A percentile compares a stretch with the other conserved stretches of the same genome.
phyloP scores from a whole-genome alignment of 2,797 vertebrate genomes.

The Clamator glandarius region DNA sequence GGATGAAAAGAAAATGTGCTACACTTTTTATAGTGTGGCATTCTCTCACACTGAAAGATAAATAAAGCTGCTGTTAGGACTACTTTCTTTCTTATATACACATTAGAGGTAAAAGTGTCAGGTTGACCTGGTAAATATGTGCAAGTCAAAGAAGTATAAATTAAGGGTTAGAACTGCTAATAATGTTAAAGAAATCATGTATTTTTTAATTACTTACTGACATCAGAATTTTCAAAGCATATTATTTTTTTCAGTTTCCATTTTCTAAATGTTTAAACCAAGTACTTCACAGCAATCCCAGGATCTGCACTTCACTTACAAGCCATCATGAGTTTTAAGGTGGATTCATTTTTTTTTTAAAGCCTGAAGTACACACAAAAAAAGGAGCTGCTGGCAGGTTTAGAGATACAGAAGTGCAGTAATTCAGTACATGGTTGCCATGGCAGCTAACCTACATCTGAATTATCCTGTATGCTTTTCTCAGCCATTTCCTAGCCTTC shows the following conservation, averaged over 20 bases:
- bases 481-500: not conserved
- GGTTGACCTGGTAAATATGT: not conserved
- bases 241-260: not conserved
- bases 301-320: not conserved
- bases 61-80: not conserved
- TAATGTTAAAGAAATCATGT: not conserved
- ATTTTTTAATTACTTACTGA: not conserved
- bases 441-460: conserved; percentile 58
- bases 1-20: not conserved
- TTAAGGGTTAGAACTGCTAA: not conserved
- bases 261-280: not conserved
- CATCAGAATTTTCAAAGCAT: not conserved
- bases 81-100: not conserved
- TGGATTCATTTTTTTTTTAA: not conserved
- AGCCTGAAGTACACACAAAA: not conserved
- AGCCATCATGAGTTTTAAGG: not conserved
- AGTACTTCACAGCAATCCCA: not conserved
- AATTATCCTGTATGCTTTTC: not conserved
- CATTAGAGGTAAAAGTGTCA: not conserved
- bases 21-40: not conserved
- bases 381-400: conserved; percentile 28
- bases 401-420: not conserved
- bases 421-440: conserved; percentile 41
- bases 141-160: not conserved
- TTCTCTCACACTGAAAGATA: not conserved